Evolutionary conservation across 1,140 invertebrate species (phyloP).

Genomic region (Aphaenogaster floridana): DNA sequence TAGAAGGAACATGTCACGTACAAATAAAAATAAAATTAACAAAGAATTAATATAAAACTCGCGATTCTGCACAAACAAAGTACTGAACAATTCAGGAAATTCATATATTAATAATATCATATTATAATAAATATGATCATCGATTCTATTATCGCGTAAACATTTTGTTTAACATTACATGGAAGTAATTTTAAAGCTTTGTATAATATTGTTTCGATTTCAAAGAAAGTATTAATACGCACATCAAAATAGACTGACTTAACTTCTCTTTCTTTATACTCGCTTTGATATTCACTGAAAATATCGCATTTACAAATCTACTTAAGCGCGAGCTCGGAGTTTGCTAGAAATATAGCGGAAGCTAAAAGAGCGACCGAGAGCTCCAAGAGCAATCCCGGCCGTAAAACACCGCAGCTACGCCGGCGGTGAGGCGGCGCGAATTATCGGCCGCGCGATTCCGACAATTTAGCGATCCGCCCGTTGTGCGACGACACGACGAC

Average conservation of each 20-base stretch:
- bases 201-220: background rate
- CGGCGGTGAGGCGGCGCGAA: slow-evolving; percentile 3
- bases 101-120: too few species aligned
- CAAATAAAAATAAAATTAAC: slow-evolving; percentile 28
- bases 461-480: slow-evolving; percentile 55
- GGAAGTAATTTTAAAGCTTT: background rate
- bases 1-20: slow-evolving; percentile 5
- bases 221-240: background rate
- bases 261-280: background rate
- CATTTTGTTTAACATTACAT: background rate
- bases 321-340: background rate
- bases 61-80: background rate
- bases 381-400: slow-evolving; percentile 19
- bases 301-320: slow-evolving; percentile 15
- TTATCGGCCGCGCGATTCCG: slow-evolving; percentile 53
- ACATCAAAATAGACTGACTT: background rate
- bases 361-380: background rate
- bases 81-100: background rate
- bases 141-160: background rate
- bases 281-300: slow-evolving; percentile 10
- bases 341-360: background rate
- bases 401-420: slow-evolving; percentile 12
- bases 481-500: slow-evolving; percentile 53
- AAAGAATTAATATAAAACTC: background rate
- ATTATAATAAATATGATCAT: background rate